Percentiles rank a stretch among this genome's conserved stretches.
phyloP scores from a whole-genome alignment of 2,888 invertebrate species.

The Diarsia mendica region DNA sequence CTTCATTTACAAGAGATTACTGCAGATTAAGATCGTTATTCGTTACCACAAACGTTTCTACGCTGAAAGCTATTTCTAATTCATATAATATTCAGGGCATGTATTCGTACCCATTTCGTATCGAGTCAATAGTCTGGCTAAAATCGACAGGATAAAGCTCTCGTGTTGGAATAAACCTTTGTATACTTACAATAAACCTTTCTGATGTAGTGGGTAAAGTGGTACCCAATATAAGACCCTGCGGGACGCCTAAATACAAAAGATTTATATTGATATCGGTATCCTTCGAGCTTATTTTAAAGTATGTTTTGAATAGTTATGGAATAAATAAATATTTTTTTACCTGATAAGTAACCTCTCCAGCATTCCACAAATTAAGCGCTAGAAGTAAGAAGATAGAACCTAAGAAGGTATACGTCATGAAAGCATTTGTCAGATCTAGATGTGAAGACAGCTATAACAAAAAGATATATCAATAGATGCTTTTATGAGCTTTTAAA shows the following conservation, averaged over 20 bases:
- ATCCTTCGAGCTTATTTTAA: background rate
- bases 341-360: slow-evolving; percentile 85
- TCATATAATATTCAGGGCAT: slow-evolving; percentile 56
- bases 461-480: background rate
- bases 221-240: slow-evolving; percentile 30
- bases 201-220: slow-evolving; percentile 29
- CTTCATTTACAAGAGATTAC: slow-evolving; percentile 34
- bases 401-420: slow-evolving; percentile 85
- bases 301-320: background rate
- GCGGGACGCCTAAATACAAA: slow-evolving; percentile 16
- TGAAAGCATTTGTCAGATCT: slow-evolving; percentile 83
- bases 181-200: slow-evolving; percentile 40
- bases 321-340: background rate
- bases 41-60: slow-evolving; percentile 22
- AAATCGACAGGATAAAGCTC: slow-evolving; percentile 44
- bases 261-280: slow-evolving; percentile 1
- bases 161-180: slow-evolving; percentile 33
- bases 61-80: slow-evolving; percentile 53
- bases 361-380: slow-evolving; percentile 86
- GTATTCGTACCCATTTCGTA: slow-evolving; percentile 50
- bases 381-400: slow-evolving; percentile 83
- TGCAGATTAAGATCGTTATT: slow-evolving; percentile 36
- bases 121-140: slow-evolving; percentile 51
- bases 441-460: slow-evolving; percentile 81
- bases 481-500: too few species aligned